Evolutionary conservation across 2,797 vertebrate species (phyloP).

Genomic region (Jordanella pulchra): DNA sequence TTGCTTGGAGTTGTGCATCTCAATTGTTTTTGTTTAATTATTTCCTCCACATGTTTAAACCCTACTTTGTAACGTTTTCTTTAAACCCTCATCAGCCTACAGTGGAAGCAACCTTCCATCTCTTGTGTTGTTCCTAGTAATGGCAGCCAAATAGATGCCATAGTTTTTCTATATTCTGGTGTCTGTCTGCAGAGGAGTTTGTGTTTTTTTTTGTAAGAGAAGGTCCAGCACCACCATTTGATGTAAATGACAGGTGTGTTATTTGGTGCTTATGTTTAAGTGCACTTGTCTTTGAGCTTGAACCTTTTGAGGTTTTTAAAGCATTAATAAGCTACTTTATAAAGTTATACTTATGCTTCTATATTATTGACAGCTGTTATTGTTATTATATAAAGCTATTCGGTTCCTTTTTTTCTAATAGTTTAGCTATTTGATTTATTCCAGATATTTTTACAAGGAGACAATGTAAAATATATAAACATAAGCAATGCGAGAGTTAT

Average conservation of each 20-base stretch:
- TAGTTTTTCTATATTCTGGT: background rate
- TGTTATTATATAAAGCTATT: background rate
- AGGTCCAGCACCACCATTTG: background rate
- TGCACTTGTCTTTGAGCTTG: background rate
- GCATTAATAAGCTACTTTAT: background rate
- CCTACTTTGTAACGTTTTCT: background rate
- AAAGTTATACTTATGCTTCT: background rate
- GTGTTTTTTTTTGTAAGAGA: conserved; percentile 11
- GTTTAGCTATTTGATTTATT: background rate
- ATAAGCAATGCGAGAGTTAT: background rate
- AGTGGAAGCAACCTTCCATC: conserved; percentile 10
- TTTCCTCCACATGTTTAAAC: background rate
- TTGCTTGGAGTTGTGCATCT: background rate
- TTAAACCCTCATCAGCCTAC: conserved; percentile 18
- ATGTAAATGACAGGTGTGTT: background rate
- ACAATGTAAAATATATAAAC: too few relatives aligned
- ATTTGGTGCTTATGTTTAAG: background rate
- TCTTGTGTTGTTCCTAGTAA: conserved; percentile 1
- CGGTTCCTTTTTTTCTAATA: too few relatives aligned
- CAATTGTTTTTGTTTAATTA: background rate
- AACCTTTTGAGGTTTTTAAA: background rate
- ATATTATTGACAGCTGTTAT: background rate
- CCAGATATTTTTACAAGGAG: background rate
- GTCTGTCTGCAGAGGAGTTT: background rate
- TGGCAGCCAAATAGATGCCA: conserved; percentile 5